These are phyloP conservation scores for Patiria pectinifera DNA, from an alignment of 53 echinoderm and acorn worm species.

Conservation along the genomic window DNA sequence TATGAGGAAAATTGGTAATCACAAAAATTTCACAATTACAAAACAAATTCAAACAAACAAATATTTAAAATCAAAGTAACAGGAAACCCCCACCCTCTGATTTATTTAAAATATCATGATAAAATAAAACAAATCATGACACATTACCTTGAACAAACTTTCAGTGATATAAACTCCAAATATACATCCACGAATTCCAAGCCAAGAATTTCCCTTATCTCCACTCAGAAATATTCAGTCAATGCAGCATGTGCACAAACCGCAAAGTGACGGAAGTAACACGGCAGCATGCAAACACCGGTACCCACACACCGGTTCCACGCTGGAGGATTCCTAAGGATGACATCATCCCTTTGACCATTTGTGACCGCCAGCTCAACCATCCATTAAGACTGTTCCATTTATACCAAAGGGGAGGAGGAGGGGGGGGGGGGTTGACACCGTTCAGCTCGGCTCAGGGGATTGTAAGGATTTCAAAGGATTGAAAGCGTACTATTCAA, in stretches of 20 bases:
- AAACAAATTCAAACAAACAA: too few relatives aligned
- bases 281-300: background rate
- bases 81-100: background rate
- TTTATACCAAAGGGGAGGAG: background rate
- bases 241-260: background rate
- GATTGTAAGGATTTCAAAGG: background rate
- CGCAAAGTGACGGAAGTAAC: background rate
- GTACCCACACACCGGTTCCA: constrained; percentile 14
- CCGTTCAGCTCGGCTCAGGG: background rate
- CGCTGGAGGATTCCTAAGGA: constrained; percentile 51
- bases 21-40: too few relatives aligned
- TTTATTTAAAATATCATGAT: background rate
- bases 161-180: background rate
- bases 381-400: background rate
- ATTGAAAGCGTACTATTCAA: background rate
- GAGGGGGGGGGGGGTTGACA: background rate
- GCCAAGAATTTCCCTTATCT: background rate
- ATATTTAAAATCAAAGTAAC: background rate
- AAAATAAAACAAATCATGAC: background rate
- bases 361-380: background rate
- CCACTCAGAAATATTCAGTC: background rate
- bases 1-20: too few relatives aligned
- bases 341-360: constrained; percentile 35
- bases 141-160: background rate
- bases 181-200: background rate